Base-by-base conservation (phyloP, 2,113 vertebrate genomes). In the Talpa occidentalis region DNA sequence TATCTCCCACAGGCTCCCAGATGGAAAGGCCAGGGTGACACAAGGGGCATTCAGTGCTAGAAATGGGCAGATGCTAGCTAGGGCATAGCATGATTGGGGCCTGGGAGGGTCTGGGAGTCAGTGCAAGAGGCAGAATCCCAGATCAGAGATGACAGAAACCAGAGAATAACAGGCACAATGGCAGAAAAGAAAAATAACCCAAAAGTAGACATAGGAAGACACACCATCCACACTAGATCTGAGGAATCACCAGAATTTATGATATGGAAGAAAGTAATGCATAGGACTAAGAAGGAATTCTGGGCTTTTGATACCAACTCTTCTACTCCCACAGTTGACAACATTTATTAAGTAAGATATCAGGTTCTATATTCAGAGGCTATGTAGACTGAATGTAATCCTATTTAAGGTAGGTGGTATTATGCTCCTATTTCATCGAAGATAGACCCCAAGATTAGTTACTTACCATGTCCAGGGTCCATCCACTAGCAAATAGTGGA, bases 361-460 rank as follows among this genome's bases (percentile, higher is more conserved):
- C 74, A 64, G 72, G 40, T 6, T 70, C 30, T 80, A 7, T 54
- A 66, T 84, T 60, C 90, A 88, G 44, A 70, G 56, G 17, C 28
- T 83, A 17, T 26, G 35, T 52, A 70, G 76, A 72, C 92, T 92
- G 89, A 67, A 69, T 73, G n/a, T 64, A 60, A 85, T 78, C 24
- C 26, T 35, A 10, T 62, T 49, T 64, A 89, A 95, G 37, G 42
- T 54, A 80, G 42, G 16, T 32, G 35, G n/a, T 26, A 60, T n/a
- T 40, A 60, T 44, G 30, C 9, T 80, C 11, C 80, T 16, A 49
- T 80, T 88, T 91, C 52, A 67, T 14, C 47, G 37, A 87, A 30
- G 30, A 89, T 78, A 37, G 64, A 90, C 30, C 30, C 40, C 94
- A 85, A 66, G 10, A 59, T 90, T 79, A 59, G 11, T 88, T 91